A percentile compares a stretch with the other conserved stretches of the same genome.
These are phyloP conservation scores for Plebejus melissa DNA, from an alignment of 2,888 invertebrate genomes.

Conservation along the genomic window DNA sequence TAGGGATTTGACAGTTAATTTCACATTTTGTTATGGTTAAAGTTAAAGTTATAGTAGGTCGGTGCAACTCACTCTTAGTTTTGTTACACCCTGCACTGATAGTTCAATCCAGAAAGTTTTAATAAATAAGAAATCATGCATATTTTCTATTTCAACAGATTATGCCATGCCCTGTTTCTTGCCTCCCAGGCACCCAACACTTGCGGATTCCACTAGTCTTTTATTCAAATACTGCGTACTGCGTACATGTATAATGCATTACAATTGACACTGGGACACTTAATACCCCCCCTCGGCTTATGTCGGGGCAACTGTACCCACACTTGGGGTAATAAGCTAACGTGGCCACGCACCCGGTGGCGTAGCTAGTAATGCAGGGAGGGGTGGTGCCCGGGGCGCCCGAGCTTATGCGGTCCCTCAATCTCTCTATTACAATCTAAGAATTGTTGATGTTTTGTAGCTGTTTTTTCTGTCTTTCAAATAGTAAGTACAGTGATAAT, in stretches of 20 bases:
- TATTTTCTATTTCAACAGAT: neutral
- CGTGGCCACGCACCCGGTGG: neutral
- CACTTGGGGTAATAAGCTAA: conserved; percentile 13
- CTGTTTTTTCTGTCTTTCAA: neutral
- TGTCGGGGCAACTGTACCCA: neutral
- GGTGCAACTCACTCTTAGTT: no score
- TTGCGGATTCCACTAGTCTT: conserved; percentile 7
- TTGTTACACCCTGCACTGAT: no score
- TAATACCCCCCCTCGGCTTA: conserved; percentile 41
- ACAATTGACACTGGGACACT: conserved; percentile 33
- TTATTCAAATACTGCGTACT: conserved; percentile 20
- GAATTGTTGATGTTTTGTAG: neutral
- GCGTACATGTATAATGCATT: conserved; percentile 32
- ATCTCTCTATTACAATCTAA: neutral
- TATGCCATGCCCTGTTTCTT: neutral
- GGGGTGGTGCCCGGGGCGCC: neutral
- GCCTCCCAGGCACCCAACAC: neutral
- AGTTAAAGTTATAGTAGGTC: no score
- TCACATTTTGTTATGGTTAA: no score
- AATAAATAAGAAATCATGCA: no score
- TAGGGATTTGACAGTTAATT: no score
- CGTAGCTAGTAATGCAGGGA: neutral
- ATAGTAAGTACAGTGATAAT: neutral
- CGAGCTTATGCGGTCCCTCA: neutral
- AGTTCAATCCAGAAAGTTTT: no score